phyloP scores from a whole-genome alignment of 2,113 vertebrate genomes.

The Chionomys nivalis region DNA sequence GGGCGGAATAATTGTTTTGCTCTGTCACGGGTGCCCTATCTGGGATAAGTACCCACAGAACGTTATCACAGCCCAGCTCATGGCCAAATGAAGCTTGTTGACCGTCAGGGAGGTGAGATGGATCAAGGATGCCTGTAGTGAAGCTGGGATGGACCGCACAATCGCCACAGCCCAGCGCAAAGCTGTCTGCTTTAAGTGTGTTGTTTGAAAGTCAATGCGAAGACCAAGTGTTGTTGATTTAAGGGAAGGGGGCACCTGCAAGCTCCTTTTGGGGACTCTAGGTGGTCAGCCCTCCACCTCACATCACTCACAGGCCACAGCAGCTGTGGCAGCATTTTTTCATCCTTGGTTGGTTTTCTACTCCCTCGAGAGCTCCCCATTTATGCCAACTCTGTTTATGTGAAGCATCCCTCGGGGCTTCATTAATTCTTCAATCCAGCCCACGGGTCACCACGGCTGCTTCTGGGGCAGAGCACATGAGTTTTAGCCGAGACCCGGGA shows the following conservation, averaged over 20 bases:
- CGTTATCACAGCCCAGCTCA: neutral
- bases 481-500: neutral
- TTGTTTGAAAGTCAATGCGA: conserved; percentile 48
- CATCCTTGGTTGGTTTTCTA: conserved; percentile 50
- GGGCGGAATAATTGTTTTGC: neutral
- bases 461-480: neutral
- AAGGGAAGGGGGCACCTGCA: neutral
- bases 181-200: neutral
- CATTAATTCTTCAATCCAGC: conserved; percentile 61
- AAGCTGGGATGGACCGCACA: neutral
- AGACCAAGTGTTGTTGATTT: neutral
- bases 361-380: conserved; percentile 37
- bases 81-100: neutral
- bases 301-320: conserved; percentile 27
- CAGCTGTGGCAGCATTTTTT: conserved; percentile 55
- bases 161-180: neutral
- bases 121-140: neutral
- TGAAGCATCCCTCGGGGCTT: conserved; percentile 44
- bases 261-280: conserved; percentile 27
- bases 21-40: neutral
- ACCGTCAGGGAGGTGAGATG: conserved; percentile 4
- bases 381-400: conserved; percentile 39
- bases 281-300: conserved; percentile 36
- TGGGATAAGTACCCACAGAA: neutral
- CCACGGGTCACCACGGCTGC: conserved; percentile 16